Percentiles rank a stretch among this genome's conserved stretches.
Conservation (phyloP, 2,888 invertebrate genomes). For the Halocaridina rubra region DNA sequence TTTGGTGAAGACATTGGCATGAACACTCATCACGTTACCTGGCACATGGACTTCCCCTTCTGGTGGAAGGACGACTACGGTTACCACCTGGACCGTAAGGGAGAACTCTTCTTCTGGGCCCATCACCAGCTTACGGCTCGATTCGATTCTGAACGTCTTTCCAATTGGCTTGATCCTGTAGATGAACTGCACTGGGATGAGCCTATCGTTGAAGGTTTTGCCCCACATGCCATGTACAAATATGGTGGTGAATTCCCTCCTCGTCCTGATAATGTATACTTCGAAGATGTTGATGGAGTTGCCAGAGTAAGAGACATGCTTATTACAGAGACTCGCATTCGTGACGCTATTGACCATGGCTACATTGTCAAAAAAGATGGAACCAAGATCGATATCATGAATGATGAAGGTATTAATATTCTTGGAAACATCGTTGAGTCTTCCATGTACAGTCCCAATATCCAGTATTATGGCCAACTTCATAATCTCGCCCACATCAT, state of each 20-base stretch:
- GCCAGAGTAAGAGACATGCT: conserved; percentile 64
- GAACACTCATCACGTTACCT: conserved; percentile 74
- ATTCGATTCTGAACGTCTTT: conserved; percentile 68
- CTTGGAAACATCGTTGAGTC: conserved; percentile 64
- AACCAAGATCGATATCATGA: conserved; percentile 58
- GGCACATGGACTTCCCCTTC: conserved; percentile 55
- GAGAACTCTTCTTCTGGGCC: conserved; percentile 66
- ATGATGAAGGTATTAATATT: conserved; percentile 63
- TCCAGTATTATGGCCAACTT: conserved; percentile 59
- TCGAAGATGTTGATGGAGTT: conserved; percentile 64
- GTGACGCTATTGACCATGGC: conserved; percentile 74
- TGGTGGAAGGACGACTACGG: conserved; percentile 49
- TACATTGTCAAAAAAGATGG: conserved; percentile 66
- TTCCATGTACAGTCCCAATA: conserved; percentile 63
- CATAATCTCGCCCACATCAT: conserved; percentile 32
- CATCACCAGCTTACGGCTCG: conserved; percentile 65
- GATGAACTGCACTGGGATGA: conserved; percentile 64
- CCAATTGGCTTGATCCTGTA: conserved; percentile 64
- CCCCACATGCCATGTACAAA: conserved; percentile 74
- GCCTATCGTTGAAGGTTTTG: conserved; percentile 71
- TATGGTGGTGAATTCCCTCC: conserved; percentile 73
- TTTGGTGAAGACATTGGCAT: conserved; percentile 80
- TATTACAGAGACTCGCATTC: conserved; percentile 73
- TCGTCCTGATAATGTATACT: conserved; percentile 65
- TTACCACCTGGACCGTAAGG: conserved; percentile 65